Evolutionary conservation across 2,888 invertebrate genomes (phyloP).

Genomic region (Agrochola lota): DNA sequence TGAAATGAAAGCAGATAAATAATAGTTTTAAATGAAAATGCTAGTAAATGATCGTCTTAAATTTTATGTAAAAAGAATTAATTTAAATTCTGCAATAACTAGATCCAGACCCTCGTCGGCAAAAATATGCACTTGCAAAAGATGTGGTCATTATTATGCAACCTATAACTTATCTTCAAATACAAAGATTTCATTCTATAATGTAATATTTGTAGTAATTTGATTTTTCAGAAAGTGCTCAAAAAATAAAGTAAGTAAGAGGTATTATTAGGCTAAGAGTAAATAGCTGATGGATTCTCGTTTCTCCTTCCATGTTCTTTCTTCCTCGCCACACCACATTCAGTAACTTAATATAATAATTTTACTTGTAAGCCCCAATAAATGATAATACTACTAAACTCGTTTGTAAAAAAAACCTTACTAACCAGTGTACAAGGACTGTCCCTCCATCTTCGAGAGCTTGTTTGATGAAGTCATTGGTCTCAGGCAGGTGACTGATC

Average conservation of each 20-base stretch:
- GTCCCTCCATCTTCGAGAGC: conserved; percentile 91
- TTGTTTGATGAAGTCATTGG: conserved; percentile 93
- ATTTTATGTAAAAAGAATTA: no score
- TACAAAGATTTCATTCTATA: not conserved
- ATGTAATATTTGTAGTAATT: not conserved
- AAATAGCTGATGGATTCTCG: not conserved
- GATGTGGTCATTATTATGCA: no score
- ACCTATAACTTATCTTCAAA: not conserved
- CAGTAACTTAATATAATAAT: not conserved
- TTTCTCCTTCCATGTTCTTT: not conserved
- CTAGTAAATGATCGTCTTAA: not conserved
- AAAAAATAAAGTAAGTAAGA: not conserved
- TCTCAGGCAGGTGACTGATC: conserved; percentile 94
- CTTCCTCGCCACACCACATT: no score
- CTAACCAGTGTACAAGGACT: conserved; percentile 96
- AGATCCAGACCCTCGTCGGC: not conserved
- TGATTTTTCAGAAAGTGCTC: not conserved
- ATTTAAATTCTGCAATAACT: not conserved
- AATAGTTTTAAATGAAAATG: not conserved
- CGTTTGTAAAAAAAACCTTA: not conserved
- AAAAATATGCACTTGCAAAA: not conserved
- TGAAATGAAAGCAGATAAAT: conserved; percentile 75
- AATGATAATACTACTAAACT: not conserved
- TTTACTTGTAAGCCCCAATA: not conserved
- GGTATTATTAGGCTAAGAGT: not conserved